phyloP scores from a whole-genome alignment of 37 sponge, comb jelly and placozoan species.

The Diacarnus erythraeanus region DNA sequence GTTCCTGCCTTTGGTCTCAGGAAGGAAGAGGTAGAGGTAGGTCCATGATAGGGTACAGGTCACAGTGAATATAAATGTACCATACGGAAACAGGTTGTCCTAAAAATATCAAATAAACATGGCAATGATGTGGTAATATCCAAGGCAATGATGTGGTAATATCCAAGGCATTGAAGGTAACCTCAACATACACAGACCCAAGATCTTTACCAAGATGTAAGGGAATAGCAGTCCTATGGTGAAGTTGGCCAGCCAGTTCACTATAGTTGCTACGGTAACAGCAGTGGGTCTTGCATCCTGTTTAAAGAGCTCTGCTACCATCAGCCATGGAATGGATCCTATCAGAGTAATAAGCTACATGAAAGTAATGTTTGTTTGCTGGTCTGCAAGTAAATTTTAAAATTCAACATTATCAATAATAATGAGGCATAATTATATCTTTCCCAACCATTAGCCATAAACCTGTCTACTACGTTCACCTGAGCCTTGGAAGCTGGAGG shows the following conservation, averaged over 20 bases:
- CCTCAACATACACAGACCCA: neutral
- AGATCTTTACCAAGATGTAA: conserved; percentile 40
- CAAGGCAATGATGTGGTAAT: too few relatives aligned
- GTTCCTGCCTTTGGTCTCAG: conserved; percentile 60
- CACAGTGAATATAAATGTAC: conserved; percentile 33
- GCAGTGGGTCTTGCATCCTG: conserved; percentile 55
- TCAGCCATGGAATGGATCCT: conserved; percentile 71
- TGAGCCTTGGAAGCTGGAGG: too few relatives aligned
- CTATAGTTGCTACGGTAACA: conserved; percentile 55
- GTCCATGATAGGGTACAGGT: conserved; percentile 37
- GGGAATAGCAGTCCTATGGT: conserved; percentile 41
- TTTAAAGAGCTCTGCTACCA: conserved; percentile 62
- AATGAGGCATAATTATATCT: neutral
- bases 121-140: neutral
- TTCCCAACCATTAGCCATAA: too few relatives aligned
- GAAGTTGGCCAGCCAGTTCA: conserved; percentile 60
- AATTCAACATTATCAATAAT: neutral
- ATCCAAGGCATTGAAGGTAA: neutral
- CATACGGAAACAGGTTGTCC: conserved; percentile 59
- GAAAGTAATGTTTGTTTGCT: too few relatives aligned
- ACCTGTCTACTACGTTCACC: too few relatives aligned
- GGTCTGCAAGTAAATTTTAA: too few relatives aligned
- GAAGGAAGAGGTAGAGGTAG: conserved; percentile 36
- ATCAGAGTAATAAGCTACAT: too few relatives aligned
- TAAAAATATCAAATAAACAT: conserved; percentile 2